Base-by-base conservation (phyloP, 2,797 vertebrate genomes). In the Podarcis siculus region DNA sequence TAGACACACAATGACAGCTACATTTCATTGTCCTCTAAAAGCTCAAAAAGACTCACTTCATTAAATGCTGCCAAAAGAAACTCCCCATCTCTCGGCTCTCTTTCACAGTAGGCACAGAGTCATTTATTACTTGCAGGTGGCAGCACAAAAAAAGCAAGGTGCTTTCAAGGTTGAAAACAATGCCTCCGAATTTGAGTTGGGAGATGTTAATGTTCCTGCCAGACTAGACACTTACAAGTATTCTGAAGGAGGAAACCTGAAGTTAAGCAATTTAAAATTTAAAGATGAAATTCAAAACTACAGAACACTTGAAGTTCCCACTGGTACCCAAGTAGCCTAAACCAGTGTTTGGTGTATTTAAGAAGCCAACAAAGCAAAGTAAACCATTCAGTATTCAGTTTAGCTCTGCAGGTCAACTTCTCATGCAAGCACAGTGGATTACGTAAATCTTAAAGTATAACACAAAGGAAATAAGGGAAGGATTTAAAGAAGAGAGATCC, bases 71-170 rank as follows among this genome's bases (percentile, higher is more conserved):
- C 81, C 90, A 76, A 90, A 88, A 89, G 88, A 39, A 94, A 85
- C 86, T 90, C 80, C 89, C 83, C 80, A 91, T 71, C 85, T 37
- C 42, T 86, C n/a, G 9, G 73, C 89, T 76, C 79, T 12, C 19
- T 92, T 90, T 93, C 30, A 0, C 85, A 93, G 83, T 32, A 30
- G 94, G 92, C 92, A 95, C 83, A 93, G 93, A 94, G 93, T 93
- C 91, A 87, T 91, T 91, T 93, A 92, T 92, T 95, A 94, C 94
- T 95, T 95, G 73, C 95, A 96, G 94, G 92, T 95, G 94, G 95
- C 95, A 95, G 79, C 95, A 92, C 92, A 23, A 19, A 58, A 55
- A n/a, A 55, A 79, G 32, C 77, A 81, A 87, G 78, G 35, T 81
- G 58, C 35, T 64, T 87, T 81, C 79, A 87, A 81, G 49, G 69